Base-by-base conservation (phyloP, 2,113 vertebrate species). In the Gymnogyps californianus region DNA sequence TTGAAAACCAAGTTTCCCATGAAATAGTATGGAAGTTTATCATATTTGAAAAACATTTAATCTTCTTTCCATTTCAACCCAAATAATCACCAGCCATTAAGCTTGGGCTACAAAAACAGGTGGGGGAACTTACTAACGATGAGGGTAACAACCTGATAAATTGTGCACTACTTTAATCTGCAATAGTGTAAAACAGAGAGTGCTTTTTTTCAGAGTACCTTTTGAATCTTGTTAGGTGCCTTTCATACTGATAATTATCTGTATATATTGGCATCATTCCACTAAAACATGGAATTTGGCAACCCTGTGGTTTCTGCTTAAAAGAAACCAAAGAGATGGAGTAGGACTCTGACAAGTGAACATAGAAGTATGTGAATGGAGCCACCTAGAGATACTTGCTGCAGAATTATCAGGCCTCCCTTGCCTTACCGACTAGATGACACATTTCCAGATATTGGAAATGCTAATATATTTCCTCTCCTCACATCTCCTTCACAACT, bases 311-410 rank as follows among this genome's bases (percentile, higher is more conserved):
- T 77, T 93, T 94, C 59, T 92, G 51, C 49, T 89, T 81, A 64
- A 87, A 91, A 71, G 46, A 81, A 90, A 42, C 49, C 6, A 10
- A 85, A 83, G 71, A 8, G 76, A 59, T 93, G 66, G 69, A 76
- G 81, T 91, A 76, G 84, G 66, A 72, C 46, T 72, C 64, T 52
- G 51, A 31, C 13, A 64, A 75, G 59, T 93, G 83, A 83, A 59
- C 18, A n/a, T 9, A 78, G 89, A 83, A 90, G 74, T 52, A 59
- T 89, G 91, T 89, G 55, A 81, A 84, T 66, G 80, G 96, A 96
- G 95, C 96, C 89, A 96, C 91, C 95, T 93, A 97, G 95, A 85
- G 96, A 97, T 85, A 16, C 69, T 91, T 91, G 84, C 83, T 72
- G 79, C 84, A 80, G 76, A 55, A 69, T 74, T 92, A 42, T 81